Evolutionary conservation across 1,140 invertebrate genomes (phyloP).

Genomic region (Scaptomyza graminum): DNA sequence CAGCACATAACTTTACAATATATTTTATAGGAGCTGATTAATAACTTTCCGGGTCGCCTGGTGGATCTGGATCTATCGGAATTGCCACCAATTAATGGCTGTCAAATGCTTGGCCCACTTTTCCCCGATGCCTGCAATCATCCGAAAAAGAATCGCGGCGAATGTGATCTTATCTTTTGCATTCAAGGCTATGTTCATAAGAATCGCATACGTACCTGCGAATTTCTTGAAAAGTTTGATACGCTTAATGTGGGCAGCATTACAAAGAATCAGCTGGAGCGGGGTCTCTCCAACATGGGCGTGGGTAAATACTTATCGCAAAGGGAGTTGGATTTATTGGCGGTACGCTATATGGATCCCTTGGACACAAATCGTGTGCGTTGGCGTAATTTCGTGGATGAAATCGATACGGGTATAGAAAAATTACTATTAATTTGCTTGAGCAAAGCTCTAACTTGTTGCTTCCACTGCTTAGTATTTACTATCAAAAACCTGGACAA

Average conservation of each 20-base stretch:
- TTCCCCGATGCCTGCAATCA: slow-evolving; percentile 74
- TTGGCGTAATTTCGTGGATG: slow-evolving; percentile 89
- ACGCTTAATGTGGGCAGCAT: slow-evolving; percentile 86
- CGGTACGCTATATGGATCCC: slow-evolving; percentile 87
- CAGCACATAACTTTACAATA: not conserved
- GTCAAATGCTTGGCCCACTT: slow-evolving; percentile 51
- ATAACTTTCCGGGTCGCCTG: slow-evolving; percentile 86
- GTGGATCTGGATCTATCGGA: slow-evolving; percentile 88
- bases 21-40: slow-evolving; percentile 84
- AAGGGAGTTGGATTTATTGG: slow-evolving; percentile 86
- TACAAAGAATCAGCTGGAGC: slow-evolving; percentile 87
- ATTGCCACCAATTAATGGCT: slow-evolving; percentile 86
- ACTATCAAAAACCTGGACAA: slow-evolving; percentile 88
- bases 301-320: slow-evolving; percentile 85
- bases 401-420: slow-evolving; percentile 87
- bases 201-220: slow-evolving; percentile 86
- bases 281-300: slow-evolving; percentile 87
- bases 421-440: not conserved
- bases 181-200: slow-evolving; percentile 85
- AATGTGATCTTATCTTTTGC: slow-evolving; percentile 72
- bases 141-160: slow-evolving; percentile 58
- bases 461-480: slow-evolving; percentile 85
- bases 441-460: not conserved
- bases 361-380: slow-evolving; percentile 86
- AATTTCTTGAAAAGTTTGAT: slow-evolving; percentile 88